phyloP scores from a whole-genome alignment of 2,113 vertebrate species.

The Laterallus jamaicensis region DNA sequence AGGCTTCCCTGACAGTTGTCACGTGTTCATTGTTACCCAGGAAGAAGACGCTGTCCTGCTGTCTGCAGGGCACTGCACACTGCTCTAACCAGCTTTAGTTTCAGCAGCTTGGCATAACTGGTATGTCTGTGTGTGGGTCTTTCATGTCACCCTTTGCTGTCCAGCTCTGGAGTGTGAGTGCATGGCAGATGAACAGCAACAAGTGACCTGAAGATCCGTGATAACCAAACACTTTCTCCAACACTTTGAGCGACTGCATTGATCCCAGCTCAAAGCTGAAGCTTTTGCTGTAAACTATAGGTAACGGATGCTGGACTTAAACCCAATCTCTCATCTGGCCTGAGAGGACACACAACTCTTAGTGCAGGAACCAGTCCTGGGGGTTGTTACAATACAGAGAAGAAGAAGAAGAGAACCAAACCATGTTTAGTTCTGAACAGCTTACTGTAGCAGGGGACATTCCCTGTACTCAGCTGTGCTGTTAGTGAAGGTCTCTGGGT shows the following conservation, averaged over 20 bases:
- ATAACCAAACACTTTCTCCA: background rate
- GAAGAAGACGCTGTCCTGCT: background rate
- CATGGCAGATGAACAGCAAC: background rate
- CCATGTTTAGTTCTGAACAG: background rate
- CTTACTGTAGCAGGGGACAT: background rate
- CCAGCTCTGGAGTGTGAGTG: background rate
- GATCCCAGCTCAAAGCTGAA: conserved; percentile 6
- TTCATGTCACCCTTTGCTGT: background rate
- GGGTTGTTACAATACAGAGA: background rate
- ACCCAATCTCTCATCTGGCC: background rate
- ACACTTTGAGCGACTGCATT: background rate
- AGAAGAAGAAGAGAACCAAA: background rate
- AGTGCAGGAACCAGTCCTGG: background rate
- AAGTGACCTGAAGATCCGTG: background rate
- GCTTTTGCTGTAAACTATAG: background rate
- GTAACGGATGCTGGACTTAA: background rate
- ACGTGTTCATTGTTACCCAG: background rate
- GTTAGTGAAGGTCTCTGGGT: background rate
- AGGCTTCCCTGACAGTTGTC: background rate
- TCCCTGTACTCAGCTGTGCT: background rate
- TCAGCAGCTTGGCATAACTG: background rate
- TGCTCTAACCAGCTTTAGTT: background rate
- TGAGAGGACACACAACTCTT: background rate
- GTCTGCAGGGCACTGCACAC: background rate
- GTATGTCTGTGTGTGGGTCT: background rate